Base-by-base conservation (phyloP, 2,797 vertebrate species). In the Podarcis siculus region DNA sequence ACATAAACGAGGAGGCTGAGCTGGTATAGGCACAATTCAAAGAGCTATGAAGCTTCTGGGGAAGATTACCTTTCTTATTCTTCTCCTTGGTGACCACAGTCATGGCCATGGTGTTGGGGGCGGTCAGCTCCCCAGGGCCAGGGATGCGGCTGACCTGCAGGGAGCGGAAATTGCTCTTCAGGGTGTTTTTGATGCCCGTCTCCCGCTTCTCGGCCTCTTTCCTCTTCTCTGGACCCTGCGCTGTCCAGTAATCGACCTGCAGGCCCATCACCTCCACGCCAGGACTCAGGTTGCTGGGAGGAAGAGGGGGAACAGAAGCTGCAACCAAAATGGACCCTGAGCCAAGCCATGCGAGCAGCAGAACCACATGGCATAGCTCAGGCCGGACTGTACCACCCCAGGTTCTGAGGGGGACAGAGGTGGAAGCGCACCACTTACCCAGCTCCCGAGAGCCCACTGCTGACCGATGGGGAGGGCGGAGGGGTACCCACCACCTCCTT, bases 41-140 rank as follows among this genome's bases (percentile, higher is more conserved):
- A 27, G 55, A n/a, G 27, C 4, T 19, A 9, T 30, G 69, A 15
- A 13, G n/a, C 17, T 42, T n/a, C 58, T 3, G 19, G 19, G 27
- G 4, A 55, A 55, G 49, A 5, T 92, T 95, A 98, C 99, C 99
- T 97, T 99, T 99, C 96, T 99, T 99, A 97, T 99, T 99, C 95
- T 99, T 99, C 96, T 99, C 99, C 97, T 99, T 99, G 95, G 99
- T 99, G 97, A 99, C 99, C 94, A 99, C 98, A 0, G 98, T 99
- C 99, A 99, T 99, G 92, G 98, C 98, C 99, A 99, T 99, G 94
- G 98, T 99, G 97, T 87, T 94, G 12, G 93, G 94, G 1, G 94
- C 73, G 82, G 90, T 92, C 90, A 94, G 87, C 69, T 96, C 97
- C 97, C 93, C 98, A 79, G 87, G 97, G 97, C 94, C 96, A 94